Percentiles rank a stretch among this genome's conserved stretches.
Evolutionary conservation across 2,113 vertebrate species (phyloP).

Genomic region (Aegithalos caudatus): DNA sequence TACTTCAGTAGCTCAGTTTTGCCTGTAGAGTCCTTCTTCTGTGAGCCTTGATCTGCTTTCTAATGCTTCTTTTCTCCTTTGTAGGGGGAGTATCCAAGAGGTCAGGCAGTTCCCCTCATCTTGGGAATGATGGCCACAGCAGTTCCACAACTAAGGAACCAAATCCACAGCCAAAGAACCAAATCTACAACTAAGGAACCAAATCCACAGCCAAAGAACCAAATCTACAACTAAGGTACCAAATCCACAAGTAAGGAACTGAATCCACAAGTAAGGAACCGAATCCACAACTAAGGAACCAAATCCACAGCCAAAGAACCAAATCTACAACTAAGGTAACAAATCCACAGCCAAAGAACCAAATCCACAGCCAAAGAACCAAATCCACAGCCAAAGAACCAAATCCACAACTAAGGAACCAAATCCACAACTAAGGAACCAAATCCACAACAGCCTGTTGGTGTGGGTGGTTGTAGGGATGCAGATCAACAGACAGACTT

Average conservation of each 20-base stretch:
- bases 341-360: too few species aligned
- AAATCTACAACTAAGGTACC: too few species aligned
- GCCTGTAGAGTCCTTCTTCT: rapidly evolving
- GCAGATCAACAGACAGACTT: not conserved
- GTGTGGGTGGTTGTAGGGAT: not conserved
- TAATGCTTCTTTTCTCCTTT: not conserved
- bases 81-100: rapidly evolving
- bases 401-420: not conserved
- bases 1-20: not conserved
- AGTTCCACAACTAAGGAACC: not conserved
- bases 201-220: too few species aligned
- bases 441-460: not conserved
- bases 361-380: too few species aligned
- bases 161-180: too few species aligned
- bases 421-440: not conserved
- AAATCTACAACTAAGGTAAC: too few species aligned
- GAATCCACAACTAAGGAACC: too few species aligned
- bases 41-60: not conserved
- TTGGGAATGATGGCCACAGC: not conserved
- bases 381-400: too few species aligned
- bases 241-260: too few species aligned
- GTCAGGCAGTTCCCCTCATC: not conserved
- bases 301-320: too few species aligned
- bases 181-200: too few species aligned
- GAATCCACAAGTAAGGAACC: too few species aligned